These are phyloP conservation scores for Betta splendens DNA, from an alignment of 2,797 vertebrate species.

Conservation along the genomic window DNA sequence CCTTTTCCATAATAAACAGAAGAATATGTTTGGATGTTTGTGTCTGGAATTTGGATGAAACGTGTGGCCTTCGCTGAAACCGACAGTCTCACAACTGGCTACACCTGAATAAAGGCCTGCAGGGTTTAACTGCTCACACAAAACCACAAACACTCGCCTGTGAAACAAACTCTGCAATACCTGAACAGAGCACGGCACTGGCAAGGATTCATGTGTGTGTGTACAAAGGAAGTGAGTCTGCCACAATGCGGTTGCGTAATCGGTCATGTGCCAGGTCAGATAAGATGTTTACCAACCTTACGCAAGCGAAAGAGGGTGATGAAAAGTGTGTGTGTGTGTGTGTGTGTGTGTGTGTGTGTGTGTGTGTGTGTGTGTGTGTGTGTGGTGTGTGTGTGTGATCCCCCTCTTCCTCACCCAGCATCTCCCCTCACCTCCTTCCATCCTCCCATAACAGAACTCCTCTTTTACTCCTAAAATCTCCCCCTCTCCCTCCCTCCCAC, in stretches of 20 bases:
- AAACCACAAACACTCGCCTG: conserved; percentile 29
- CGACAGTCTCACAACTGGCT: conserved; percentile 2
- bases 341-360: background rate
- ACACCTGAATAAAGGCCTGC: conserved; percentile 14
- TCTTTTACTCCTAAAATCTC: conserved; percentile 31
- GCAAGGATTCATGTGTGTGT: conserved; percentile 9
- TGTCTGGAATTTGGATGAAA: background rate
- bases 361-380: background rate
- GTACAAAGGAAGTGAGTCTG: conserved; percentile 41
- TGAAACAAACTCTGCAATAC: conserved; percentile 44
- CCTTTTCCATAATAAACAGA: too few relatives aligned
- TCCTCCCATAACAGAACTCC: conserved; percentile 42
- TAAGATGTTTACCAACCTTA: conserved; percentile 35
- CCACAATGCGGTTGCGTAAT: conserved; percentile 40
- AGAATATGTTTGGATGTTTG: too few relatives aligned
- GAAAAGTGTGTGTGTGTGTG: conserved; percentile 15
- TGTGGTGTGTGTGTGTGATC: too few relatives aligned
- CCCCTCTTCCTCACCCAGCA: conserved; percentile 2
- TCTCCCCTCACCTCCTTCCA: conserved; percentile 23
- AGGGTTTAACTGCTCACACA: conserved; percentile 15
- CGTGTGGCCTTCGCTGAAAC: conserved; percentile 12
- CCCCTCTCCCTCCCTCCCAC: background rate
- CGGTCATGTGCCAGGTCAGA: conserved; percentile 35
- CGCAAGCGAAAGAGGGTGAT: conserved; percentile 15
- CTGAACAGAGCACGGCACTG: conserved; percentile 37